Conservation (phyloP, 2,113 vertebrate species). For the Barnardius zonarius region DNA sequence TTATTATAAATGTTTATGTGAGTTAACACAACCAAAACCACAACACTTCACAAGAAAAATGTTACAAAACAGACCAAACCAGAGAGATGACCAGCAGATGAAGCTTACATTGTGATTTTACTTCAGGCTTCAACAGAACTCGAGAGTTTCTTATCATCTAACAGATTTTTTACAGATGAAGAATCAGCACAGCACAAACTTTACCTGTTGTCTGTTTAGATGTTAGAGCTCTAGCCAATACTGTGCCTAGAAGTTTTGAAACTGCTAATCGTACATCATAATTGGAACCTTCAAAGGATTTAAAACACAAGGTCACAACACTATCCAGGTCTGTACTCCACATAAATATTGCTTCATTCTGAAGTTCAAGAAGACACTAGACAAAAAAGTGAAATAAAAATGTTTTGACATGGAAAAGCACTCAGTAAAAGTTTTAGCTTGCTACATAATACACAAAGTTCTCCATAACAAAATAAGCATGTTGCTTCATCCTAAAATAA, state of each 20-base stretch:
- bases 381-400: constrained; percentile 9
- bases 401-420: neutral
- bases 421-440: neutral
- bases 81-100: neutral
- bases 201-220: constrained; percentile 79
- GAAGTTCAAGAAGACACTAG: constrained; percentile 92
- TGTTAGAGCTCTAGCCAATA: constrained; percentile 83
- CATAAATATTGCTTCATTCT: constrained; percentile 89
- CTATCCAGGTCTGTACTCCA: constrained; percentile 91
- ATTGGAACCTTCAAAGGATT: constrained; percentile 91
- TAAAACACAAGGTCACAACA: constrained; percentile 89
- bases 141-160: neutral
- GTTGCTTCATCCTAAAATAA: neutral
- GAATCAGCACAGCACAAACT: neutral
- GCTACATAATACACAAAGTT: neutral
- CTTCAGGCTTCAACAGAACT: neutral
- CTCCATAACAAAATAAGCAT: neutral
- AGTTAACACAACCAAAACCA: neutral
- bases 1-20: neutral
- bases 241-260: constrained; percentile 86
- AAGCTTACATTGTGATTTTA: neutral
- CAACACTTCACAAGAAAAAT: neutral
- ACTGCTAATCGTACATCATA: constrained; percentile 85
- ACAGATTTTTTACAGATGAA: neutral
- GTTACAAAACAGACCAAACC: neutral